Conservation (phyloP, 2,113 vertebrate genomes). For the Oxyura jamaicensis region DNA sequence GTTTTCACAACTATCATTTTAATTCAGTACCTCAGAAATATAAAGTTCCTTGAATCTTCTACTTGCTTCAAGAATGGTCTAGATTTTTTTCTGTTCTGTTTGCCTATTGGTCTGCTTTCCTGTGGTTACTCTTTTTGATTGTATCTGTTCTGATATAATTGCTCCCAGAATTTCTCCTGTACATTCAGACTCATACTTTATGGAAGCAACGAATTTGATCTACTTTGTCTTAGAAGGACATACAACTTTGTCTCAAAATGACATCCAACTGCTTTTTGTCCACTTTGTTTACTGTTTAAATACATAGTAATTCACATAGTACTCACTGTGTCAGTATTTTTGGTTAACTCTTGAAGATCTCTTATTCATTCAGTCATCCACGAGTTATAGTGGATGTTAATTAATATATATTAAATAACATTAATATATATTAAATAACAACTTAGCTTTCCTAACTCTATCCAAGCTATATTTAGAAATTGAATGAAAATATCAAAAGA, state of each 20-base stretch:
- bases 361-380: background rate
- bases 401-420: background rate
- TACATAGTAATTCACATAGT: too few relatives aligned
- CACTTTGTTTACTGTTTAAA: background rate
- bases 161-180: slow-evolving; percentile 10
- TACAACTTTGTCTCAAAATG: background rate
- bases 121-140: background rate
- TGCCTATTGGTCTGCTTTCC: background rate
- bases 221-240: background rate
- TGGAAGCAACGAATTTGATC: background rate
- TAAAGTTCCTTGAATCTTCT: background rate
- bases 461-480: background rate
- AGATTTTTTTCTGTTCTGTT: background rate
- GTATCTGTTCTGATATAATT: background rate
- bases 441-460: background rate
- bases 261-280: background rate
- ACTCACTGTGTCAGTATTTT: background rate
- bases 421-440: background rate
- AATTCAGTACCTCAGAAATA: background rate
- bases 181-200: background rate
- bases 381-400: background rate
- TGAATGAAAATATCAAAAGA: background rate
- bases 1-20: background rate
- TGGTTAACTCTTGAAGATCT: background rate
- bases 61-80: background rate